Conservation (phyloP, 2,113 vertebrate genomes). For the Opisthocomus hoazin region DNA sequence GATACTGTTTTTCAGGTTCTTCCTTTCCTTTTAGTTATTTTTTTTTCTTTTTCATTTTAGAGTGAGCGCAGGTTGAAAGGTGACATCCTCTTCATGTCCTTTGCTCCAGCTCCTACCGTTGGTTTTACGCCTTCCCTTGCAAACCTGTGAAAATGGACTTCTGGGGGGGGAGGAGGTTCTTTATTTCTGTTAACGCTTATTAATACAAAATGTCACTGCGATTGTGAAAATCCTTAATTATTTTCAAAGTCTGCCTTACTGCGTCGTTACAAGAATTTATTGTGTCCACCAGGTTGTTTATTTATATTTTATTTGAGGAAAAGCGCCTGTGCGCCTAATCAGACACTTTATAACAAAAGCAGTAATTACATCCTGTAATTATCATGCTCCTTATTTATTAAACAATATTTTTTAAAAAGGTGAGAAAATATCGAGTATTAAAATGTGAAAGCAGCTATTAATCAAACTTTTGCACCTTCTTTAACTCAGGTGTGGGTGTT, state of each 20-base stretch:
- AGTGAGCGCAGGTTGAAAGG: not conserved
- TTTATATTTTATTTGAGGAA: slow-evolving; percentile 34
- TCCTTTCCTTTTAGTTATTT: not conserved
- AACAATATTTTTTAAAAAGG: slow-evolving; percentile 46
- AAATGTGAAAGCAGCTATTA: slow-evolving; percentile 84
- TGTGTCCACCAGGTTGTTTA: not conserved
- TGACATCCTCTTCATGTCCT: not conserved
- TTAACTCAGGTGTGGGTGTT: slow-evolving; percentile 81
- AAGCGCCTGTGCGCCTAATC: slow-evolving; percentile 60
- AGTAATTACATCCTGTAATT: slow-evolving; percentile 75
- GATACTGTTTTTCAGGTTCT: not conserved
- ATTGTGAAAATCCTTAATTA: slow-evolving; percentile 7
- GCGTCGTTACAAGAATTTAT: not conserved
- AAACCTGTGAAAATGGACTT: not conserved
- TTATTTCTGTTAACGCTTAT: not conserved
- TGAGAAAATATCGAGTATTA: slow-evolving; percentile 79
- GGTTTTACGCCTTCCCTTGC: not conserved
- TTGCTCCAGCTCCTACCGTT: not conserved
- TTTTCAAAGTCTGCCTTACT: not conserved
- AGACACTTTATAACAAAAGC: slow-evolving; percentile 68
- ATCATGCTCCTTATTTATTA: slow-evolving; percentile 75
- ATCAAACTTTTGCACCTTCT: slow-evolving; percentile 86
- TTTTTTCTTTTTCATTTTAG: too few species aligned
- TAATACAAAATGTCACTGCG: slow-evolving; percentile 5
- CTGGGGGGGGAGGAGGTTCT: accelerated